Percentiles rank a stretch among this genome's conserved stretches.
Evolutionary conservation across 1,140 invertebrate genomes (phyloP).

Genomic region (Nymphalis io): DNA sequence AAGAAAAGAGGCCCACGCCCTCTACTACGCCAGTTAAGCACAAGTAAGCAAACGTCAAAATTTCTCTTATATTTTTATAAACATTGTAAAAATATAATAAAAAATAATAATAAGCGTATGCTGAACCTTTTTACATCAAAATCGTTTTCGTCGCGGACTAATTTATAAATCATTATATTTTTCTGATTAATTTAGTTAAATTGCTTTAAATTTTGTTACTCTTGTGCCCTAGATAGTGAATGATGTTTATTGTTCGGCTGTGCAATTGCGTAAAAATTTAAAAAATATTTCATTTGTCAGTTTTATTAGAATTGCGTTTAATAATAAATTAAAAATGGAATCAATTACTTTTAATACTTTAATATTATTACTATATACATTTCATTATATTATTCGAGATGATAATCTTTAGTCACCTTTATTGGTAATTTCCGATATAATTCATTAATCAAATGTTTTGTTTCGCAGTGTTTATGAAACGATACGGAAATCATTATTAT

Average conservation of each 20-base stretch:
- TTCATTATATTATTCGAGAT: constrained; percentile 21
- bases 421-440: constrained; percentile 53
- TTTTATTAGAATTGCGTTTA: too few species aligned
- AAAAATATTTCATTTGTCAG: too few species aligned
- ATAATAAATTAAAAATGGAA: too few species aligned
- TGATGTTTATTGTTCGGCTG: too few species aligned
- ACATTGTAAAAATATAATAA: not conserved
- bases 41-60: constrained; percentile 65
- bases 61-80: not conserved
- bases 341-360: not conserved
- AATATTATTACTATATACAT: not conserved
- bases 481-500: constrained; percentile 61
- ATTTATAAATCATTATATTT: too few species aligned
- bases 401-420: constrained; percentile 43
- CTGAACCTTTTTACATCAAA: too few species aligned
- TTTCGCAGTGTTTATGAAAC: constrained; percentile 50
- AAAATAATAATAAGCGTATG: too few species aligned
- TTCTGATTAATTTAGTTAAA: too few species aligned
- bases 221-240: too few species aligned
- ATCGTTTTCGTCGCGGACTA: too few species aligned
- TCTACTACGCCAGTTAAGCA: constrained; percentile 83
- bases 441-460: constrained; percentile 57
- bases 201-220: too few species aligned
- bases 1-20: constrained; percentile 85
- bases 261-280: too few species aligned